Evolutionary conservation across 2,797 vertebrate genomes (phyloP).

Genomic region (Sebastes steindachneri): DNA sequence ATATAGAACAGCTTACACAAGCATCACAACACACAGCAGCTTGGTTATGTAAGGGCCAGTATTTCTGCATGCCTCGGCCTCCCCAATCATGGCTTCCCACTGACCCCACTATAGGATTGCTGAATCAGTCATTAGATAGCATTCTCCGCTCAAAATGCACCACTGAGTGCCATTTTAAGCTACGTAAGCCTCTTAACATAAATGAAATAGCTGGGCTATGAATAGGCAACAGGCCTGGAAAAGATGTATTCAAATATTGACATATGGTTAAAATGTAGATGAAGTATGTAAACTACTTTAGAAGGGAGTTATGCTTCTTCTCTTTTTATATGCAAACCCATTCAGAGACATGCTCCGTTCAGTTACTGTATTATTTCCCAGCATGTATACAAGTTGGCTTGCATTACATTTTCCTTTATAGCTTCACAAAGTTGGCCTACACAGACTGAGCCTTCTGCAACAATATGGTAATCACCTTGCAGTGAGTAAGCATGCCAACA

Average conservation of each 20-base stretch:
- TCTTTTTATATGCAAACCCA: neutral
- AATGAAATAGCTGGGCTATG: neutral
- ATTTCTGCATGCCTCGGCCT: conserved; percentile 57
- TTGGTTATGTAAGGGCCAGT: conserved; percentile 73
- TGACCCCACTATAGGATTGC: conserved; percentile 52
- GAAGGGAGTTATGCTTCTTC: neutral
- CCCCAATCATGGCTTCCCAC: conserved; percentile 49
- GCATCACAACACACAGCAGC: conserved; percentile 65
- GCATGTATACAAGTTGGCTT: neutral
- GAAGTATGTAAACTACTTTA: neutral
- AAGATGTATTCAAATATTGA: neutral
- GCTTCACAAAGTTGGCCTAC: neutral
- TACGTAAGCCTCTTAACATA: neutral
- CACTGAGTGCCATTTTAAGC: conserved; percentile 6
- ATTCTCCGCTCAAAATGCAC: conserved; percentile 13
- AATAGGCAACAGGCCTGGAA: neutral
- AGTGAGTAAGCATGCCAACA: conserved; percentile 13
- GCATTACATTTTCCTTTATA: neutral
- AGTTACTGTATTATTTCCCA: neutral
- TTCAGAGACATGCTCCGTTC: neutral
- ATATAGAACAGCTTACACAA: conserved; percentile 70
- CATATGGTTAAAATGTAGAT: neutral
- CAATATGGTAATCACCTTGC: conserved; percentile 1
- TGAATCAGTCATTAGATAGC: conserved; percentile 57
- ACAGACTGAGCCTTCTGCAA: neutral